Percentiles rank a stretch among this genome's conserved stretches.
phyloP scores from a whole-genome alignment of 2,797 vertebrate genomes.

The Esox masquinongy region DNA sequence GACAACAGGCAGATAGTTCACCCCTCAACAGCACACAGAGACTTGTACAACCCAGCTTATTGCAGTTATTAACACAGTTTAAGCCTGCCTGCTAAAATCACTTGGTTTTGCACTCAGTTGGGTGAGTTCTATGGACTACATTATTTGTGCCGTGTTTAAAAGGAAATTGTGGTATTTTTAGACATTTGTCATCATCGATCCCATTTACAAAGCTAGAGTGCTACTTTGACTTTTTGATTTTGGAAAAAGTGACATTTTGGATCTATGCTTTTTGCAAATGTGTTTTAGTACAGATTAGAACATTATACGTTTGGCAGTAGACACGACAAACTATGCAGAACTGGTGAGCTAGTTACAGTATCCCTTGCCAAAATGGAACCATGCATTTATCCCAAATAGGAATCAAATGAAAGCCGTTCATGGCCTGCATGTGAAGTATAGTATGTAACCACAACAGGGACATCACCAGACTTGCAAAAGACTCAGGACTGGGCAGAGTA shows the following conservation, averaged over 20 bases:
- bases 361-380: slow-evolving; percentile 22
- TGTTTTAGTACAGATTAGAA: slow-evolving; percentile 43
- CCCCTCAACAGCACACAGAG: slow-evolving; percentile 8
- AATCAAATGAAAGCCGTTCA: slow-evolving; percentile 22
- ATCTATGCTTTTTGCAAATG: neutral
- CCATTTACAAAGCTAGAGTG: slow-evolving; percentile 15
- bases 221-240: slow-evolving; percentile 34
- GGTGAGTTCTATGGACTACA: neutral
- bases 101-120: neutral
- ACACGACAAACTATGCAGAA: neutral
- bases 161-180: neutral
- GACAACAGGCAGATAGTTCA: slow-evolving; percentile 22
- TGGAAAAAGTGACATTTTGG: neutral
- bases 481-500: no score
- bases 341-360: neutral
- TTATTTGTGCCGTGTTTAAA: neutral
- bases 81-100: neutral
- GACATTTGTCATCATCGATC: neutral
- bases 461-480: no score
- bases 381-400: slow-evolving; percentile 53
- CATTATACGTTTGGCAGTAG: slow-evolving; percentile 38
- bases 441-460: slow-evolving; percentile 49
- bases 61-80: neutral
- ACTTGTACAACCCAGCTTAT: neutral
- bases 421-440: slow-evolving; percentile 16